phyloP scores from a whole-genome alignment of 2,113 vertebrate genomes.

The Hemicordylus capensis region DNA sequence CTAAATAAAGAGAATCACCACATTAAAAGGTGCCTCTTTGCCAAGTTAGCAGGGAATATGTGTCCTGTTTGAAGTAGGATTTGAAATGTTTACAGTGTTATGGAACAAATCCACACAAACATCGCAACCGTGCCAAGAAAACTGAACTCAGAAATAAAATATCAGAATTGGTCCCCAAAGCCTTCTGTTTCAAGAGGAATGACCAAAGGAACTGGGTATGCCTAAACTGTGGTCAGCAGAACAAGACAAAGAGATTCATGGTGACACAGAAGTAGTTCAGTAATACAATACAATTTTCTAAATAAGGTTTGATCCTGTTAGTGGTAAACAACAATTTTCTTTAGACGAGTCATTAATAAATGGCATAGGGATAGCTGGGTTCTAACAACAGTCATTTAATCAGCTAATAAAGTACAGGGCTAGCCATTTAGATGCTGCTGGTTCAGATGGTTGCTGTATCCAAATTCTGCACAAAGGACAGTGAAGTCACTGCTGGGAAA shows the following conservation, averaged over 20 bases:
- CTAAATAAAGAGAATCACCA: too few species aligned
- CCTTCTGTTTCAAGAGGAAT: not conserved
- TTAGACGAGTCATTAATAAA: not conserved
- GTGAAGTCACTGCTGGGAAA: not conserved
- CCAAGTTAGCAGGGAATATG: too few species aligned
- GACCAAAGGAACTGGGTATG: accelerated
- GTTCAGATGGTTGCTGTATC: not conserved
- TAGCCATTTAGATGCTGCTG: not conserved
- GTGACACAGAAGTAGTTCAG: accelerated
- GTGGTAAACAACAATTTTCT: not conserved
- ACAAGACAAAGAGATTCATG: not conserved
- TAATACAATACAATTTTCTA: not conserved
- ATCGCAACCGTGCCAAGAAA: not conserved
- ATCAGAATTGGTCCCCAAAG: not conserved
- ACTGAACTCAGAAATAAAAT: not conserved
- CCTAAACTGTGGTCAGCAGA: accelerated
- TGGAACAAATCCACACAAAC: not conserved
- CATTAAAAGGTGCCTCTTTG: too few species aligned
- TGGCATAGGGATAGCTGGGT: not conserved
- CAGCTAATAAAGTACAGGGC: not conserved
- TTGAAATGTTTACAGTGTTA: not conserved
- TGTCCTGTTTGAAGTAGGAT: not conserved
- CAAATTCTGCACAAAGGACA: constrained; percentile 1
- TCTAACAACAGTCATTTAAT: not conserved
- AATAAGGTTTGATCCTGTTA: not conserved